Base-by-base conservation (phyloP, 1,140 invertebrate genomes). In the Notospermus geniculatus region DNA sequence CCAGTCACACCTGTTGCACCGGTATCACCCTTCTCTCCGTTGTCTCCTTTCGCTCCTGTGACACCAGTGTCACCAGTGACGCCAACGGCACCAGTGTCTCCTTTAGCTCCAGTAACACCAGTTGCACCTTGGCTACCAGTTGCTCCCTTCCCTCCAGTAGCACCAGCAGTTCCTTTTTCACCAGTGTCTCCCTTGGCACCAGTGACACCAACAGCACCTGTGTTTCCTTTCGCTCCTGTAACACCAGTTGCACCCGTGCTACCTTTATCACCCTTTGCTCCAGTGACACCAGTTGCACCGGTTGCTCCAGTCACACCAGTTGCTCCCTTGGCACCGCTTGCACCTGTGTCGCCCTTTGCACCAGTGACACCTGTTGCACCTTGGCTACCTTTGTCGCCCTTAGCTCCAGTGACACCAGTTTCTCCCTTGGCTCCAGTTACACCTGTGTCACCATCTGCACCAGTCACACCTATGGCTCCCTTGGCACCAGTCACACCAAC, bases 1-100 rank as follows among this genome's bases (percentile, higher is more conserved):
- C 64, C 64, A 23, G 36, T n/a, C 25, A 32, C 9, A 46, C 65
- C 65, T 19, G 41, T 27, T 22, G 22, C 15, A n/a, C 65, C 65
- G 25, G 36, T 27, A 22, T 15, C n/a, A 22, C 64, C n/a, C n/a
- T n/a, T n/a, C n/a, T n/a, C n/a, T n/a, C n/a, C n/a, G n/a, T n/a
- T n/a, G n/a, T n/a, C n/a, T n/a, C n/a, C n/a, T n/a, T n/a, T n/a
- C n/a, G n/a, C n/a, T n/a, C n/a, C 64, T 50, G 36, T 23, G 2
- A 19, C 19, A 25, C 60, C 64, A 43, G 17, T 54, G 9, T 22
- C 11, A 22, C 63, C 63, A 36, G 22, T 13, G 22, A 57, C 17
- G n/a, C 65, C 65, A 50, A 56, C 43, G 15, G 29, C 27, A 7
- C 65, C 63, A 27, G 19, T 27, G n/a, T 30, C 28, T 27, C 63